Evolutionary conservation across 1,140 invertebrate species (phyloP).

Genomic region (Philotrypesis tridentata): DNA sequence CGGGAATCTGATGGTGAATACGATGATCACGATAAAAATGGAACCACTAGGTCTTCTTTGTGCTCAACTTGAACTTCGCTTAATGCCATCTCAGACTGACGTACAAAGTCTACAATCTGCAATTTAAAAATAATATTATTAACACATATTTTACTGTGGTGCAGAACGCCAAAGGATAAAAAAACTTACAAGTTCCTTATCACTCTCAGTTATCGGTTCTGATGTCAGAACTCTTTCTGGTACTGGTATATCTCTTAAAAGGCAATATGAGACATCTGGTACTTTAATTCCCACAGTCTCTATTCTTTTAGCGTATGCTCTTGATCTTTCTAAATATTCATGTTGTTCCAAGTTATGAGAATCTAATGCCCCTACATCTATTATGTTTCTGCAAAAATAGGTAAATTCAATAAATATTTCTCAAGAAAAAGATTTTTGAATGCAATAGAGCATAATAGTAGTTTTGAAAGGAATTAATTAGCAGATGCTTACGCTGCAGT

Average conservation of each 20-base stretch:
- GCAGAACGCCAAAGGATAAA: not conserved
- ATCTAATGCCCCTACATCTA: constrained; percentile 87
- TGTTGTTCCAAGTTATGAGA: constrained; percentile 86
- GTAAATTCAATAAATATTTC: constrained; percentile 8
- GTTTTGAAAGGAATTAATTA: constrained; percentile 35
- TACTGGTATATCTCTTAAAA: constrained; percentile 77
- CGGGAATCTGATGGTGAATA: constrained; percentile 38
- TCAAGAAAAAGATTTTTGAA: not conserved
- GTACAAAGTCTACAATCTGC: constrained; percentile 80
- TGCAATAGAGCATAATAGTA: constrained; percentile 8
- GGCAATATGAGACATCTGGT: constrained; percentile 67
- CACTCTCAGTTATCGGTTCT: constrained; percentile 72
- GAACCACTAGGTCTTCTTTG: constrained; percentile 87
- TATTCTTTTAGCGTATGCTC: constrained; percentile 80
- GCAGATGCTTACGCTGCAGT: constrained; percentile 85
- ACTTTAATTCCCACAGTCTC: constrained; percentile 72
- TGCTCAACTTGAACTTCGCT: constrained; percentile 85
- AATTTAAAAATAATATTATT: constrained; percentile 60
- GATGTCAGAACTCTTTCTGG: constrained; percentile 76
- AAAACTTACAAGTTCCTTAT: constrained; percentile 76
- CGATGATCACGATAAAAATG: constrained; percentile 76
- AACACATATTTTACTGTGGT: not conserved
- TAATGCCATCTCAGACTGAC: constrained; percentile 80
- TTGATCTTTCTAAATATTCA: constrained; percentile 85
- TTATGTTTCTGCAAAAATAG: constrained; percentile 81